Evolutionary conservation across 1,140 invertebrate genomes (phyloP).

Genomic region (Ceratina australensis): DNA sequence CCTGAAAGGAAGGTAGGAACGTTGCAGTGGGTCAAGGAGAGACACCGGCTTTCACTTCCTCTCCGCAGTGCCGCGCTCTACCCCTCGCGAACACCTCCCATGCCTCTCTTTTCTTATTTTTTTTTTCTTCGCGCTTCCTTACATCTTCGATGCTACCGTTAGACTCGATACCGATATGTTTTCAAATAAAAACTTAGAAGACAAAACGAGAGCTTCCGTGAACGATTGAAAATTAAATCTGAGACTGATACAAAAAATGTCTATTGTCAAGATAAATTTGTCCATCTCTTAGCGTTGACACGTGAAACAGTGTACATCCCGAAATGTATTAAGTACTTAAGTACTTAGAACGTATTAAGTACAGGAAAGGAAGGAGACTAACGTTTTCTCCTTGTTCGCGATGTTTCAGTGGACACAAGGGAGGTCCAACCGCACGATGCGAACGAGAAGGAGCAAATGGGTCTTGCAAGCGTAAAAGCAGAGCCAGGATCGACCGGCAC

Average conservation of each 20-base stretch:
- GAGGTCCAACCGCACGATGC: slow-evolving; percentile 75
- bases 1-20: slow-evolving; percentile 79
- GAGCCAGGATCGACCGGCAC: slow-evolving; percentile 74
- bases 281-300: too few species aligned
- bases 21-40: slow-evolving; percentile 80
- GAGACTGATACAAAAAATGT: too few species aligned
- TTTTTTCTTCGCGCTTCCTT: slow-evolving; percentile 20
- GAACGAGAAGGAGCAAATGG: slow-evolving; percentile 73
- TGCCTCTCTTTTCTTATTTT: slow-evolving; percentile 28
- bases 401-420: slow-evolving; percentile 79
- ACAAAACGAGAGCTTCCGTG: too few species aligned
- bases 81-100: slow-evolving; percentile 61
- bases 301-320: too few species aligned
- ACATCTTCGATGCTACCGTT: slow-evolving; percentile 37
- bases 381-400: background rate
- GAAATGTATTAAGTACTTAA: too few species aligned
- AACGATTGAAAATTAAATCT: too few species aligned
- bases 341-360: too few species aligned
- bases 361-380: background rate
- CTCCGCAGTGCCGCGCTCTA: slow-evolving; percentile 69
- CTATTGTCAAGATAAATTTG: too few species aligned
- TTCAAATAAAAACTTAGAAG: too few species aligned
- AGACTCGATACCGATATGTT: slow-evolving; percentile 3
- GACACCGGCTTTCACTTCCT: slow-evolving; percentile 79
- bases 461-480: slow-evolving; percentile 74